Evolutionary conservation across 2,888 invertebrate species (phyloP).

Genomic region (Agriopis leucophaearia): DNA sequence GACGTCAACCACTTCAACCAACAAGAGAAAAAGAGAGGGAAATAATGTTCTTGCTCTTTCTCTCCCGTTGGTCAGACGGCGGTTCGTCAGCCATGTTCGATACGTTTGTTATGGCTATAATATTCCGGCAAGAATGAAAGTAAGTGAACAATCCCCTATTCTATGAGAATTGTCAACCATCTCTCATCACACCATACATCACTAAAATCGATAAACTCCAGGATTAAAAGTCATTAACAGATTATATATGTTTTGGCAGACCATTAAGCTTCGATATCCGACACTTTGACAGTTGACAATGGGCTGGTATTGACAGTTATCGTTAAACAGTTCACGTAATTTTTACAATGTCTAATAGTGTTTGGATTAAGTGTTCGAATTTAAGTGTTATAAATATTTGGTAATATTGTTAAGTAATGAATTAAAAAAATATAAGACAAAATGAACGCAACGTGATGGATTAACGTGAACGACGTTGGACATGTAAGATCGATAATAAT

Average conservation of each 20-base stretch:
- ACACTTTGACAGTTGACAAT: constrained; percentile 68
- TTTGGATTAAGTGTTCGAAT: constrained; percentile 55
- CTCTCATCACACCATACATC: constrained; percentile 78
- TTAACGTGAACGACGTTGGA: too few species aligned
- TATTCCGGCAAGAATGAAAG: not conserved
- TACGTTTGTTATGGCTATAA: not conserved
- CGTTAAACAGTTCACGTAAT: constrained; percentile 78
- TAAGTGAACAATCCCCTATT: too few species aligned
- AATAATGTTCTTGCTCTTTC: too few species aligned
- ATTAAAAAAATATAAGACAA: too few species aligned
- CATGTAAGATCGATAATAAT: too few species aligned
- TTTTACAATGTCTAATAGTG: constrained; percentile 67
- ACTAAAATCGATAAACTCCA: constrained; percentile 58
- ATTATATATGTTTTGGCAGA: constrained; percentile 83
- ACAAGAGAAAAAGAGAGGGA: too few species aligned
- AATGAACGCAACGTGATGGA: too few species aligned
- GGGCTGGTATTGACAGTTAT: constrained; percentile 71
- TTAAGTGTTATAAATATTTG: too few species aligned
- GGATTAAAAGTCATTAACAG: constrained; percentile 71
- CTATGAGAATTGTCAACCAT: constrained; percentile 38
- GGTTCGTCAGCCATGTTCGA: too few species aligned
- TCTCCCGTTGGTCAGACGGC: too few species aligned
- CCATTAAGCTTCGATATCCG: constrained; percentile 69
- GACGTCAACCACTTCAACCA: too few species aligned
- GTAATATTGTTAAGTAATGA: too few species aligned